phyloP scores from a whole-genome alignment of 2,888 invertebrate genomes.

The Melieria crassipennis region DNA sequence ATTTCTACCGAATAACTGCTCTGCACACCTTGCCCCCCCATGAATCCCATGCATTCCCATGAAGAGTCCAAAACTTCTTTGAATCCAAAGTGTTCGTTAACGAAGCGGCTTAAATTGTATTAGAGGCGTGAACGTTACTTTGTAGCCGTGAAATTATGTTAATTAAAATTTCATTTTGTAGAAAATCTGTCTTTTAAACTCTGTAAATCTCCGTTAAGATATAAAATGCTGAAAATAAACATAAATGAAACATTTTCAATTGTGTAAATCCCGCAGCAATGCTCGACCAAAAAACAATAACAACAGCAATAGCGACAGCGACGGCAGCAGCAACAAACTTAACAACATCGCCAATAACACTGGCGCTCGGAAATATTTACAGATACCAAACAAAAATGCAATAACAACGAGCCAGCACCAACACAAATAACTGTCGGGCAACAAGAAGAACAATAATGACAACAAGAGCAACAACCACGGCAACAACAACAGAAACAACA shows the following conservation, averaged over 20 bases:
- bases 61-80: no score
- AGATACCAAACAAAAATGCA: not conserved
- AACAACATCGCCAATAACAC: not conserved
- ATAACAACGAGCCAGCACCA: not conserved
- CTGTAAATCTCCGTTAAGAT: conserved; percentile 5
- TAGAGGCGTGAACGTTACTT: no score
- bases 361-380: not conserved
- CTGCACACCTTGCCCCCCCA: no score
- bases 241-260: conserved; percentile 1
- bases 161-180: conserved; percentile 6
- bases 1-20: no score
- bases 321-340: no score
- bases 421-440: not conserved
- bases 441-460: not conserved
- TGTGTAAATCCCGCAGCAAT: conserved; percentile 8
- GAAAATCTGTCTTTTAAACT: not conserved
- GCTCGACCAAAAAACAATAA: no score
- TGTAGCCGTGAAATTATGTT: not conserved
- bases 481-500: conserved; percentile 9
- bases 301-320: no score
- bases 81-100: no score
- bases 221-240: conserved; percentile 14
- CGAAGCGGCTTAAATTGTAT: no score
- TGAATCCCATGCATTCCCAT: no score
- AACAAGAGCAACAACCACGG: conserved; percentile 1